Evolutionary conservation across 2,113 vertebrate species (phyloP), one percentile per base, ranked within the genome.

Genomic region (Lycaon pictus): DNA sequence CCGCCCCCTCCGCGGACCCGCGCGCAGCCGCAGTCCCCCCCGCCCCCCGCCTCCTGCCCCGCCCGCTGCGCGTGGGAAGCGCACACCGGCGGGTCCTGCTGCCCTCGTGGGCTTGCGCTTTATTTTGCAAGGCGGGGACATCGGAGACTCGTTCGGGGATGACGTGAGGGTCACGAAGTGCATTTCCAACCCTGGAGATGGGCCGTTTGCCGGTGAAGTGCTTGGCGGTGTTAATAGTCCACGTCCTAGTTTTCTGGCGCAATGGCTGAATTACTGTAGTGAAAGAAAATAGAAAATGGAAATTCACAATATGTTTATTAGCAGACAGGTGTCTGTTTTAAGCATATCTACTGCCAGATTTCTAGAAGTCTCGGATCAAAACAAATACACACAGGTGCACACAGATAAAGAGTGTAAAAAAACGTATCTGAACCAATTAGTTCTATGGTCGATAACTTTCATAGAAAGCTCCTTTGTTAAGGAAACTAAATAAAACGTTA

Each of bases 31-130:
- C 37, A 51, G 16, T 16, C 7, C 12, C 20, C 1, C 32, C 11
- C n/a, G n/a, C n/a, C 32, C 3, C 5, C 32, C 37, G 15, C 17
- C 9, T 1, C 35, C 35, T 35, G 35, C 43, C 15, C 0, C 0
- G 11, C 48, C 17, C 2, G 7, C 25, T n/a, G 51, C 25, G 11
- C 25, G 19, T 0, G 0, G 6, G 11, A 53, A 2, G 9, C 11
- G 16, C 16, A 1, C 0, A 0, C 4, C 27, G 48, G 11, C 7
- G 3, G 0, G 13, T 3, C n/a, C 25, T 81, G 22, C 3, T 19
- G 27, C 17, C 3, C 11, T 7, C 0, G 1, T 65, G 37, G 3
- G 27, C 7, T 27, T 82, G 12, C 12, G 20, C 11, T 76, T 53
- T 86, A 85, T 80, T 74, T 91, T 90, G 9, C n/a, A 43, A n/a